Base-by-base conservation (phyloP, 2,888 invertebrate species). In the Caenorhabditis wallacei region DNA sequence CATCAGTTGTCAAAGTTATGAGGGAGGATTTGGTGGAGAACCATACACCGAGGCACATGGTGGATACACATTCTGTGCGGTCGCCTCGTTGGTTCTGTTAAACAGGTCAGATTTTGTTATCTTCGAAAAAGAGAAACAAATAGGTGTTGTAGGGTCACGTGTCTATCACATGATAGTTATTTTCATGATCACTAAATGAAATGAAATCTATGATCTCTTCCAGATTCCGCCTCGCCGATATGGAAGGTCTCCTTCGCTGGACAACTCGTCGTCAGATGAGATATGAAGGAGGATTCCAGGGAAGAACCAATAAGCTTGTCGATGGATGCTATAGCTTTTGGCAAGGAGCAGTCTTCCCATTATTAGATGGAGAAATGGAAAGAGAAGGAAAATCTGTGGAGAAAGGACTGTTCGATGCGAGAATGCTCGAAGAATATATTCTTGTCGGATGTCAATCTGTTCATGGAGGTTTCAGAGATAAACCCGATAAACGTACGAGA, bases 311-410 rank as follows among this genome's bases (percentile, higher is more conserved):
- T 93, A 99, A 99, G 37, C 94, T 99, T 85, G 98, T 99, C 0
- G 99, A 99, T 94, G 96, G 96, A 2, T 99, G 99, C 93, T 99
- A 99, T 92, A 97, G 97, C 0, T 99, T 98, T 93, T 99, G 99
- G 99, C 97, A 97, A 93, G 97, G 97, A 35, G 97, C 96, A 64
- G 94, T 95, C 56, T 95, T 98, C 92, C 96, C 85, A 51, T 74
- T 91, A 16, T 76, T 89, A 26, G 88, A 89, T 61, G 80, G 81
- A 18, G 87, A 87, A 57, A 64, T 86, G 76, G 71, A 66, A 35
- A 37, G 82, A 59, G 80, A 85, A 37, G 86, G 71, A 7, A 16
- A 37, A 11, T 20, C 48, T 5, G 20, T 72, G 18, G 80, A 74
- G n/a, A 63, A 56, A 8, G 80, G 78, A 10, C 70, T 87, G 10